phyloP scores from a whole-genome alignment of 2,888 invertebrate species.

The Plebejus anna region DNA sequence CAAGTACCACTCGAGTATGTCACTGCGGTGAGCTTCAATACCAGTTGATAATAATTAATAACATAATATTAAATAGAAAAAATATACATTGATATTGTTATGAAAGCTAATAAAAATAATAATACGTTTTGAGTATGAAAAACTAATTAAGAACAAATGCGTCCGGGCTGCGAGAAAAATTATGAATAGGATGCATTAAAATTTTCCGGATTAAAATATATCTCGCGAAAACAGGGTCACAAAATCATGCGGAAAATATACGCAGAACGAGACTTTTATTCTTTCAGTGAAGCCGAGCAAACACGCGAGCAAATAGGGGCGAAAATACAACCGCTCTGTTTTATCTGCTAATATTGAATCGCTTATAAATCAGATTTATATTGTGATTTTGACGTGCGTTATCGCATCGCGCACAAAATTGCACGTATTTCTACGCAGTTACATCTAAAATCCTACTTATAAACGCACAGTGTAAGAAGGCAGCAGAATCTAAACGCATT shows the following conservation, averaged over 20 bases:
- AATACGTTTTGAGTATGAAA: neutral
- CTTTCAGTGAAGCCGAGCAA: neutral
- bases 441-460: neutral
- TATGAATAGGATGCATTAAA: conserved; percentile 7
- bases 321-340: neutral
- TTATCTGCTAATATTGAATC: neutral
- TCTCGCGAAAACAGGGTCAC: conserved; percentile 10
- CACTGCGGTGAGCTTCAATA: too few species aligned
- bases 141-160: neutral
- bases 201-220: neutral
- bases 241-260: conserved; percentile 7
- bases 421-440: neutral
- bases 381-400: neutral
- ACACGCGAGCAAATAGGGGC: neutral
- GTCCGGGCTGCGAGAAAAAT: neutral
- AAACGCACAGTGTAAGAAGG: neutral
- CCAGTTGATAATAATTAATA: too few species aligned
- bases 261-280: neutral
- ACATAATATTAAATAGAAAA: too few species aligned
- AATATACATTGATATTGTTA: too few species aligned
- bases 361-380: conserved; percentile 9
- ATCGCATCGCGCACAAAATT: neutral
- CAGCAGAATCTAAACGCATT: neutral
- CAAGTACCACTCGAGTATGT: too few species aligned
- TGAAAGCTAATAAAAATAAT: too few species aligned